Conservation (phyloP, 1,140 invertebrate genomes). For the Apocrypta bakeri region DNA sequence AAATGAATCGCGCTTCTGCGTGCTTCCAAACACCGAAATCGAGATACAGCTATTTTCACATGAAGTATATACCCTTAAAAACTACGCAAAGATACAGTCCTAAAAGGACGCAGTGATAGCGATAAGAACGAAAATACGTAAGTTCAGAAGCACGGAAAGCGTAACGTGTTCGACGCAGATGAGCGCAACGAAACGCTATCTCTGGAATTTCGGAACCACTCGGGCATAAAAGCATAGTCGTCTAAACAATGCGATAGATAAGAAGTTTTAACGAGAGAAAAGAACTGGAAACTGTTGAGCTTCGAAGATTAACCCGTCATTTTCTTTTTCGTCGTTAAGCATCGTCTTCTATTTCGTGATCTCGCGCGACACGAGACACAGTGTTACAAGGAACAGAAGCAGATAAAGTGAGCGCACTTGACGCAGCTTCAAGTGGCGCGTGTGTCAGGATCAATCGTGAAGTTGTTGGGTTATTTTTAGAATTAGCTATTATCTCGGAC, state of each 20-base stretch:
- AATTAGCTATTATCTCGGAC: not conserved
- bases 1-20: too few species aligned
- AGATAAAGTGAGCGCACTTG: constrained; percentile 18
- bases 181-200: not conserved
- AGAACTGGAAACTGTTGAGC: not conserved
- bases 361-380: not conserved
- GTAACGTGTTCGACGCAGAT: not conserved
- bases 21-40: too few species aligned
- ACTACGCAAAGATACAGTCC: not conserved
- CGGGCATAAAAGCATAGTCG: not conserved
- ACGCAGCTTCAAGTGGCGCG: not conserved
- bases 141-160: not conserved
- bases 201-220: constrained; percentile 17
- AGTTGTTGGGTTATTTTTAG: constrained; percentile 5
- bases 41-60: not conserved
- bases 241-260: constrained; percentile 9
- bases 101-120: not conserved
- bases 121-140: constrained; percentile 27
- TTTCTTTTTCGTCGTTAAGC: constrained; percentile 12
- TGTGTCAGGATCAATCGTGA: constrained; percentile 8
- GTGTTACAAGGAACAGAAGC: not conserved
- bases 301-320: constrained; percentile 9
- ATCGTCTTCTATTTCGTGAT: not conserved
- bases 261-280: constrained; percentile 28
- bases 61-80: not conserved